phyloP scores from a whole-genome alignment of 1,140 invertebrate species.

The Pomacea maculata region DNA sequence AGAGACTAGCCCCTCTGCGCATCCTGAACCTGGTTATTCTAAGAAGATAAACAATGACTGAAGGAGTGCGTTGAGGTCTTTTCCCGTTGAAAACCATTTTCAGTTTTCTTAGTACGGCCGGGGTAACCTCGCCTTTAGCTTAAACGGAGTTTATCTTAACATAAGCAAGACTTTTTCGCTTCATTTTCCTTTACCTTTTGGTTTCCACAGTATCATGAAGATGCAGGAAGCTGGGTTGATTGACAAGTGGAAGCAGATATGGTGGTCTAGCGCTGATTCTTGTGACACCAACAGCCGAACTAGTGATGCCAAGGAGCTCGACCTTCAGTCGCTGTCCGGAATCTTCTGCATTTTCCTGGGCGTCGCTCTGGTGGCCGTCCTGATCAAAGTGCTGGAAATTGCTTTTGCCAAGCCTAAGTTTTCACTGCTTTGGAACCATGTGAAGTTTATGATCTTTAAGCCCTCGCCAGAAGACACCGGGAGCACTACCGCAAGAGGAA shows the following conservation, averaged over 20 bases:
- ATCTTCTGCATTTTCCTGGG: slow-evolving; percentile 42
- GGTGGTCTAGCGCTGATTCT: slow-evolving; percentile 40
- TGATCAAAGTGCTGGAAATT: slow-evolving; percentile 26
- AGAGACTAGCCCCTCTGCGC: too few species aligned
- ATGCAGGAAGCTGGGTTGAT: slow-evolving; percentile 53
- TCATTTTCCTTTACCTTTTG: background rate
- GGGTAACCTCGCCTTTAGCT: too few species aligned
- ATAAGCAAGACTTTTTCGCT: background rate
- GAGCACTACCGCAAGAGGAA: too few species aligned
- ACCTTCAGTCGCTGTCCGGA: slow-evolving; percentile 41
- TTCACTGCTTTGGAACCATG: slow-evolving; percentile 2
- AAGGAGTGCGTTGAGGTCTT: too few species aligned
- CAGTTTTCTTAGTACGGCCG: too few species aligned
- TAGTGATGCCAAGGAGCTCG: slow-evolving; percentile 35
- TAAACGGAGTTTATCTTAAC: background rate
- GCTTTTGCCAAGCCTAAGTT: background rate
- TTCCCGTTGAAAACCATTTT: too few species aligned
- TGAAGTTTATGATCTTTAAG: slow-evolving; percentile 1
- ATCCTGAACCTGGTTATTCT: too few species aligned
- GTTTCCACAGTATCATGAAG: slow-evolving; percentile 45
- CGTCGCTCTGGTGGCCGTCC: slow-evolving; percentile 29
- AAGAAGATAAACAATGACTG: too few species aligned
- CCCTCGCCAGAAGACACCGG: background rate
- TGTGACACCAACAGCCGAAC: slow-evolving; percentile 28
- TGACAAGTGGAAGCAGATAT: slow-evolving; percentile 42